Conservation (phyloP, 92 coral and sea anemone genomes). For the Parazoanthus darwini region DNA sequence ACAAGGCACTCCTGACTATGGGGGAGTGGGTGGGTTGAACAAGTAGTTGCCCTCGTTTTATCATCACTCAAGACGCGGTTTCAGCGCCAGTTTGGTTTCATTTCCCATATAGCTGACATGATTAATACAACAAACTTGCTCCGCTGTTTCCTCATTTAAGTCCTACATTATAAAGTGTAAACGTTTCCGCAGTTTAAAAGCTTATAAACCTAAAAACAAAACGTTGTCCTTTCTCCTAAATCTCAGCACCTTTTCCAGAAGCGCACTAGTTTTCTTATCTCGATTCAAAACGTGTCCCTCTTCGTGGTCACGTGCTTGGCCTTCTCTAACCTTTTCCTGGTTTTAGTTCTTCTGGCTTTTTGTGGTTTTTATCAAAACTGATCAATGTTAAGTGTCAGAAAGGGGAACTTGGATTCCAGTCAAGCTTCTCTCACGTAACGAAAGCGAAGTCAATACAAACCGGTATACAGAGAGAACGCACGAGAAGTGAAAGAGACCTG, state of each 20-base stretch:
- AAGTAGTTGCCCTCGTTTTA: background rate
- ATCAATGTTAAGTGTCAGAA: too few species aligned
- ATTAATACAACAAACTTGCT: background rate
- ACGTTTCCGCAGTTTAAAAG: background rate
- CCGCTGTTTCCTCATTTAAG: background rate
- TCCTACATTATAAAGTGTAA: too few species aligned
- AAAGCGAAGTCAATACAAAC: background rate
- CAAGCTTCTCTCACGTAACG: background rate
- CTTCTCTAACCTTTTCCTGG: background rate
- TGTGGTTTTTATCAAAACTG: background rate
- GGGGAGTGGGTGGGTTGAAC: too few species aligned
- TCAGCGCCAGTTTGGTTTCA: background rate
- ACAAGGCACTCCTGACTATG: background rate
- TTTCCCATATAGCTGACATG: background rate
- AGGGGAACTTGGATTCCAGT: background rate
- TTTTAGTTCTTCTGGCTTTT: background rate
- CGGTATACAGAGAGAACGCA: too few species aligned
- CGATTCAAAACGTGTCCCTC: background rate
- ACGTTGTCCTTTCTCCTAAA: too few species aligned
- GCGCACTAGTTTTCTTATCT: background rate
- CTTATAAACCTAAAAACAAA: too few species aligned
- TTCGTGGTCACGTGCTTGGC: background rate
- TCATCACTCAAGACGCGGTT: background rate
- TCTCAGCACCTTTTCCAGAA: background rate
- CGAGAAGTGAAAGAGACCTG: background rate